phyloP scores from a whole-genome alignment of 2,888 invertebrate genomes.

The Penaeus monodon region DNA sequence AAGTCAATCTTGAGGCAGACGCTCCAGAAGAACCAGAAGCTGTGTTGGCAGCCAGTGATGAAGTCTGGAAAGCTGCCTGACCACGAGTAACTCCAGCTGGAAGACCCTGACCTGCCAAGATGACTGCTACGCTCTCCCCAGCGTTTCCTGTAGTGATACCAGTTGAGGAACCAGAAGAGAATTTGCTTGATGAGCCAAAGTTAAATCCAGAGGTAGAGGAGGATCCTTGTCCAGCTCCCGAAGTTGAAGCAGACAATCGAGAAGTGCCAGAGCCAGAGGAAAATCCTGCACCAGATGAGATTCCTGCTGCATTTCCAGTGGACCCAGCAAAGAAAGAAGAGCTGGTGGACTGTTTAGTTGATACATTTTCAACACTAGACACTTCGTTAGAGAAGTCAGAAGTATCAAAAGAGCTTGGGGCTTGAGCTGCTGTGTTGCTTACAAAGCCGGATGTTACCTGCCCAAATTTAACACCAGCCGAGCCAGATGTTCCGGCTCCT shows the following conservation, averaged over 20 bases:
- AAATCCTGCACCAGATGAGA: not conserved
- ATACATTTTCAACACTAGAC: not conserved
- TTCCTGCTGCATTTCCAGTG: constrained; percentile 7
- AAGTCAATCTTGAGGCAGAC: not conserved
- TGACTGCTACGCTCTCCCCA: constrained; percentile 14
- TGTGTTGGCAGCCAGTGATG: not conserved
- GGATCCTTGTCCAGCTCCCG: not conserved
- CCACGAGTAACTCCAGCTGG: constrained; percentile 17
- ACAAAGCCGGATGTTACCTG: not conserved
- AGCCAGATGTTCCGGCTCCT: not conserved
- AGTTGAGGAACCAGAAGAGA: not conserved
- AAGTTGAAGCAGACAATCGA: not conserved
- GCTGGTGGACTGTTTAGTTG: no score
- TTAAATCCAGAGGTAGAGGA: not conserved
- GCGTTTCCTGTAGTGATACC: not conserved
- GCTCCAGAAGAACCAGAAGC: constrained; percentile 8
- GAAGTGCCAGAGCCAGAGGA: not conserved
- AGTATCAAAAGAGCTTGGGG: no score
- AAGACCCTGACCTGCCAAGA: constrained; percentile 25
- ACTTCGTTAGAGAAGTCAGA: not conserved
- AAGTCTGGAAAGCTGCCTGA: constrained; percentile 5
- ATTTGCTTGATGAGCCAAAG: not conserved
- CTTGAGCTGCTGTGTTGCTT: no score
- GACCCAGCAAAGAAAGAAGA: not conserved
- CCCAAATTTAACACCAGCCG: no score